Conservation (phyloP, 2,113 vertebrate genomes). For the Alethe castanea region DNA sequence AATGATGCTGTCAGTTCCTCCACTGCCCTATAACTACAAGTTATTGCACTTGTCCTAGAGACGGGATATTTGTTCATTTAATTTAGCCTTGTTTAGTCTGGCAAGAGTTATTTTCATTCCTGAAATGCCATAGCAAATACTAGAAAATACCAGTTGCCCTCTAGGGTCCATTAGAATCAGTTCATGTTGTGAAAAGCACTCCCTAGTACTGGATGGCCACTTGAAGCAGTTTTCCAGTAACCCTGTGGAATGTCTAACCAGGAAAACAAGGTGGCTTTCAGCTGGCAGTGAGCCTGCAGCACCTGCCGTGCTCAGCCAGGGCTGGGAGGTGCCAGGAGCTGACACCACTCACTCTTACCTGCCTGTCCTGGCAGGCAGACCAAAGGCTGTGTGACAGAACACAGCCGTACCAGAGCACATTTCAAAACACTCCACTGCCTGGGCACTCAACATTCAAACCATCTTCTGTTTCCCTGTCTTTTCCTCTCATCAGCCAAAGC, state of each 20-base stretch:
- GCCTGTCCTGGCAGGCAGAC: background rate
- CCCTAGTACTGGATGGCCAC: background rate
- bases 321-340: background rate
- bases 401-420: background rate
- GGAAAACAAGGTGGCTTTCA: background rate
- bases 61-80: background rate
- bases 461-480: background rate
- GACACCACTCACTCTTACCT: background rate
- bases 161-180: background rate
- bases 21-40: background rate
- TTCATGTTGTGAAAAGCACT: background rate
- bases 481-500: background rate
- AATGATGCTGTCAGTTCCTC: background rate
- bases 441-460: background rate
- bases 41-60: background rate
- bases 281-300: background rate
- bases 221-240: background rate
- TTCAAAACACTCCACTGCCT: background rate
- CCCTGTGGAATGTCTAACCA: accelerated
- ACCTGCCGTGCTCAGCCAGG: background rate
- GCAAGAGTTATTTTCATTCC: background rate
- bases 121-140: background rate
- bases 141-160: background rate
- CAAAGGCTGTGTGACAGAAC: background rate
- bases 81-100: slow-evolving; percentile 1